phyloP scores from a whole-genome alignment of 2,797 vertebrate genomes.

The Gymnopithys bicolor region DNA sequence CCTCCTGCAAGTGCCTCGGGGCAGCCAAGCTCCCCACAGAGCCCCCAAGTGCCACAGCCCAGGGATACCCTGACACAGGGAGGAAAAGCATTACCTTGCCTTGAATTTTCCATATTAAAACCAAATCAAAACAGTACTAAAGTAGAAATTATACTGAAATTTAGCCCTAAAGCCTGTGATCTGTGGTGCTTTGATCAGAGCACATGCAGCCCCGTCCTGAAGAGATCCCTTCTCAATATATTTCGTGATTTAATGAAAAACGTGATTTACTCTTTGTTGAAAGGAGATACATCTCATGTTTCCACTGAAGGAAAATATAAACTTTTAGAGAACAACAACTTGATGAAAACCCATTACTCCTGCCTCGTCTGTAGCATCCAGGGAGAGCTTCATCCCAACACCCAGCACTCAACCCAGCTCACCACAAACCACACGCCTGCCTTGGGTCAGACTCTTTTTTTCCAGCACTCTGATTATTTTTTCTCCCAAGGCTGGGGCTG shows the following conservation, averaged over 20 bases:
- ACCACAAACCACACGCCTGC: not conserved
- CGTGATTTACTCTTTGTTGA: not conserved
- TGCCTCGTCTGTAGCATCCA: not conserved
- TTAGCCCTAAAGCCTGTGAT: not conserved
- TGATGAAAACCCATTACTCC: not conserved
- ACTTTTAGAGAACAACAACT: not conserved
- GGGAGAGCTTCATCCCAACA: not conserved
- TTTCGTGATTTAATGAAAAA: not conserved
- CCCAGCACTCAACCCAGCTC: not conserved
- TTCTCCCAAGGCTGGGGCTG: not conserved
- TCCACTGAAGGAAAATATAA: not conserved
- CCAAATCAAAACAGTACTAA: not conserved
- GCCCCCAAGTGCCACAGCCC: rapidly evolving
- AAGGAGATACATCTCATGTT: not conserved
- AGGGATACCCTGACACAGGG: rapidly evolving
- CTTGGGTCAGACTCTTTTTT: not conserved
- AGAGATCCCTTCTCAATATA: not conserved
- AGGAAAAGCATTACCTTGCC: not conserved
- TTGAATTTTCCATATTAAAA: not conserved
- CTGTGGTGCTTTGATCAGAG: not conserved
- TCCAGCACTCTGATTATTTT: conserved; percentile 7
- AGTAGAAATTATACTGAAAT: not conserved
- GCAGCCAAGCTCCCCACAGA: not conserved
- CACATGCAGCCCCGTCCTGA: not conserved
- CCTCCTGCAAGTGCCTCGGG: not conserved